Conservation (phyloP, 2,113 vertebrate genomes). For the Scalopus aquaticus region DNA sequence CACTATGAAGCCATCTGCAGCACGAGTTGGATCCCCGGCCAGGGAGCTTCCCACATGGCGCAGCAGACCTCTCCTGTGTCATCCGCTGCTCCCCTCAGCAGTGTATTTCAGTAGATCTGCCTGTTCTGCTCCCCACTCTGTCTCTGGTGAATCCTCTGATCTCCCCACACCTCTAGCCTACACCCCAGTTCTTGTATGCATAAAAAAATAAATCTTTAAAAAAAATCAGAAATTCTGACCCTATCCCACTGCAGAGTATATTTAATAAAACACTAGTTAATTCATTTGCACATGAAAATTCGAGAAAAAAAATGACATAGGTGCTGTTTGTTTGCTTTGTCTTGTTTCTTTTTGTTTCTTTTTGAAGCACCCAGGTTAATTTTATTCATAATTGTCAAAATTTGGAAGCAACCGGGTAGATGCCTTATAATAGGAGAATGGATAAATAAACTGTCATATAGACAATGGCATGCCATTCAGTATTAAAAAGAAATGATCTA, state of each 20-base stretch:
- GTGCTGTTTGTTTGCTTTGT: background rate
- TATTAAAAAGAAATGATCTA: background rate
- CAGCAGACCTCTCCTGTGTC: too few species aligned
- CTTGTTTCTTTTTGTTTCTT: background rate
- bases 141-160: too few species aligned
- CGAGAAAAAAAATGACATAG: background rate
- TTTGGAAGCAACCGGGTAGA: background rate
- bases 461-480: background rate
- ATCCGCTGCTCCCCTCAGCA: too few species aligned
- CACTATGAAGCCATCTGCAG: too few species aligned
- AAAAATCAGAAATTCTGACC: background rate
- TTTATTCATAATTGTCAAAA: background rate
- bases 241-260: too few species aligned
- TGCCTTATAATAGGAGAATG: background rate
- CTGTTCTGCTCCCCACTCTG: too few species aligned
- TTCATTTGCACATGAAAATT: background rate
- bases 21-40: too few species aligned
- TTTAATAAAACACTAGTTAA: background rate
- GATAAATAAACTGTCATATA: background rate
- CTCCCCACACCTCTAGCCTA: too few species aligned
- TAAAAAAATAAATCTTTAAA: too few species aligned
- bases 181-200: too few species aligned
- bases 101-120: too few species aligned
- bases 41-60: too few species aligned
- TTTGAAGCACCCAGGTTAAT: background rate